Percentiles rank a stretch among this genome's conserved stretches.
Evolutionary conservation across 2,888 invertebrate species (phyloP).

Genomic region (Trachelus tabidus): DNA sequence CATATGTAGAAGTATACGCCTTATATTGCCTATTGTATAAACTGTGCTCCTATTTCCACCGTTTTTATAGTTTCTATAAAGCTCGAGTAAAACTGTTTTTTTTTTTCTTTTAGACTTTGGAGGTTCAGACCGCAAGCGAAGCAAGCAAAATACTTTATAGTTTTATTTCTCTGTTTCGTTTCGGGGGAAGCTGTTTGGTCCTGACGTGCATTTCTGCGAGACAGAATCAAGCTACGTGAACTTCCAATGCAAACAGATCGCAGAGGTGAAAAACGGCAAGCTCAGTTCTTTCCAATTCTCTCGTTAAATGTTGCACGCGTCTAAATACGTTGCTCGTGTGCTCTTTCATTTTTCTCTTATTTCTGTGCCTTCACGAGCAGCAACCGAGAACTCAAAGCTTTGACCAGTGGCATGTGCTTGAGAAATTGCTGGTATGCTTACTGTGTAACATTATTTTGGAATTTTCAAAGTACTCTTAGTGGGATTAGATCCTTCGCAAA

Average conservation of each 20-base stretch:
- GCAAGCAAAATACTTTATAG: neutral
- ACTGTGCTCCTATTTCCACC: constrained; percentile 11
- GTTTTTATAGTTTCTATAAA: constrained; percentile 14
- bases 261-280: neutral
- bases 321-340: no score
- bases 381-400: constrained; percentile 38
- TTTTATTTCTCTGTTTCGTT: neutral
- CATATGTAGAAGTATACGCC: neutral
- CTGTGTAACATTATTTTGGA: neutral
- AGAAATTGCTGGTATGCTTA: neutral
- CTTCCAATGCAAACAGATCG: neutral
- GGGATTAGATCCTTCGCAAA: neutral
- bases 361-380: neutral
- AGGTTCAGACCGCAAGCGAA: neutral
- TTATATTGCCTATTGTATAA: constrained; percentile 18
- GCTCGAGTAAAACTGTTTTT: constrained; percentile 6
- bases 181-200: neutral
- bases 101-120: neutral
- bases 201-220: neutral
- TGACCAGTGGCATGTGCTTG: constrained; percentile 37
- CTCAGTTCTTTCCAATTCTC: neutral
- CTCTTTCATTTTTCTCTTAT: neutral
- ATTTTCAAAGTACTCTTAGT: neutral
- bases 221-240: neutral
- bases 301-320: neutral